A percentile compares a stretch with the other conserved stretches of the same genome.
Evolutionary conservation across 2,113 vertebrate genomes (phyloP).

Genomic region (Egretta garzetta): DNA sequence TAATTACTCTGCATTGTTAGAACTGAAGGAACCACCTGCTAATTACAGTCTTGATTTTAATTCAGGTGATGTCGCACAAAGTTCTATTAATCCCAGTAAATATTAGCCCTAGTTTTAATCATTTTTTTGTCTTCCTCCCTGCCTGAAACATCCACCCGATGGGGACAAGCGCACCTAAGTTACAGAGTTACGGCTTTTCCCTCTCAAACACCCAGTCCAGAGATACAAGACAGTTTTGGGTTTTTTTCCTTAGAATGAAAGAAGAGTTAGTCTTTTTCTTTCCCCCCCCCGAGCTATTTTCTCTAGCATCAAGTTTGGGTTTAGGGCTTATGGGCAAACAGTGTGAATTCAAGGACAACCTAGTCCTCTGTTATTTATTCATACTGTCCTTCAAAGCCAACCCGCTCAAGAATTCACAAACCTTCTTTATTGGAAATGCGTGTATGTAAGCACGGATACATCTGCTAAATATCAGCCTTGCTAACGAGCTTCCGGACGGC

Average conservation of each 20-base stretch:
- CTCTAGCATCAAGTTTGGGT: background rate
- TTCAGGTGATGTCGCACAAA: slow-evolving; percentile 25
- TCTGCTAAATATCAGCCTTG: background rate
- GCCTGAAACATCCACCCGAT: background rate
- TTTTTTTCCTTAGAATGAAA: background rate
- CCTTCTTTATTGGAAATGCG: background rate
- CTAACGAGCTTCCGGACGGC: background rate
- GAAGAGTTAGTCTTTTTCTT: too few relatives aligned
- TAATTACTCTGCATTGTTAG: slow-evolving; percentile 73
- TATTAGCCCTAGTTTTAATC: slow-evolving; percentile 34
- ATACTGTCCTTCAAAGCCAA: background rate
- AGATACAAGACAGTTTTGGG: background rate
- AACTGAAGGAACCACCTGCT: slow-evolving; percentile 68
- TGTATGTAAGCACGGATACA: background rate
- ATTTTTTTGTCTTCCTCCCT: background rate
- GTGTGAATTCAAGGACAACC: background rate
- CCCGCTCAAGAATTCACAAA: background rate
- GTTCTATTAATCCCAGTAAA: slow-evolving; percentile 60
- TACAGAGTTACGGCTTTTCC: background rate
- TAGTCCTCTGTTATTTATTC: slow-evolving; percentile 51
- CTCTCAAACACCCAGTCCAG: background rate
- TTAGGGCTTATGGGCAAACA: background rate
- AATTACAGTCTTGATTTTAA: slow-evolving; percentile 69
- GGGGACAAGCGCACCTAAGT: background rate
- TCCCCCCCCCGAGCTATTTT: background rate